Evolutionary conservation across 2,888 invertebrate genomes (phyloP), one percentile per base, ranked within the genome.

Genomic region (Euplexia lucipara): DNA sequence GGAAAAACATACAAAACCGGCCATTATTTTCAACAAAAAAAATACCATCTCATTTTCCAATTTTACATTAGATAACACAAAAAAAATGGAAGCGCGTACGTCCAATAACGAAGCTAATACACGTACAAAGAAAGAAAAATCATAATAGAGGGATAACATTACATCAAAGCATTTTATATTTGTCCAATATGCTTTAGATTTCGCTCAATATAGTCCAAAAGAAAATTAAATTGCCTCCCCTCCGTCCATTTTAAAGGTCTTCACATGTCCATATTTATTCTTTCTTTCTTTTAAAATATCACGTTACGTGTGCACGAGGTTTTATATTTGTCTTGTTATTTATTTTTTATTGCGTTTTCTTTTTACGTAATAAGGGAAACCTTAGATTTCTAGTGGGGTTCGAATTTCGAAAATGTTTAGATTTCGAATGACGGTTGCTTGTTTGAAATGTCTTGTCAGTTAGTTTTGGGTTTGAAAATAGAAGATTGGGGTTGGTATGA

Each of bases 181-280:
- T 87, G 89, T 90, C 90, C 94, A 91, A 92, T 93, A 93, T 94
- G 93, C 92, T 94, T 91, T 86, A 89, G 92, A 94, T 94, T 95
- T 92, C 92, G 89, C 90, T 91, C 92, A 91, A 92, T 91, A 86
- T 88, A 88, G 92, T 90, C 92, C 89, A 85, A 79, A 79, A 82
- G 86, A 84, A 93, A 94, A 95, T 94, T 93, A 93, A 95, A 95
- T 95, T 94, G 91, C 79, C 83, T 84, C 88, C 85, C 90, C 92
- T 86, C 32, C 73, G 73, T 78, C 78, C 84, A 81, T 87, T 94
- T 94, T 94, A 92, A 93, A 94, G 93, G 94, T 91, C 90, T 93
- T 91, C 92, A 78, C 86, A 80, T 89, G 92, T 92, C 91, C 92
- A 79, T 58, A 66, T 56, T 64, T 58, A 75, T 76, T 80, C 34